A percentile compares a stretch with the other conserved stretches of the same genome.
These are phyloP conservation scores for Sphecodes monilicornis DNA, from an alignment of 2,888 invertebrate genomes.

Conservation along the genomic window DNA sequence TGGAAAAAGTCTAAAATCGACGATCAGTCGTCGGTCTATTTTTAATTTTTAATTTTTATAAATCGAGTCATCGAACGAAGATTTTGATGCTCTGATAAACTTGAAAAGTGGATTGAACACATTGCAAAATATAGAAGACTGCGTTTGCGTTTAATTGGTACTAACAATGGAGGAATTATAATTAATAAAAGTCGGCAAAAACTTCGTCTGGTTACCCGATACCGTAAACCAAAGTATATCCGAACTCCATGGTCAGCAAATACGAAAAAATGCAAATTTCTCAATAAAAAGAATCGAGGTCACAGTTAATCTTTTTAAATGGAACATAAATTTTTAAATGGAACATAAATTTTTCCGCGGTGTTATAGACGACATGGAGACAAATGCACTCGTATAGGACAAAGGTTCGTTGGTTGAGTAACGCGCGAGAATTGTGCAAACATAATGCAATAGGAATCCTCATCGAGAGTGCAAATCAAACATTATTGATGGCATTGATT, in stretches of 20 bases:
- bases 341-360: not conserved
- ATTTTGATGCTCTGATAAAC: too few relatives aligned
- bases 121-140: not conserved
- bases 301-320: not conserved
- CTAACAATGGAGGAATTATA: not conserved
- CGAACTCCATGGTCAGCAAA: not conserved
- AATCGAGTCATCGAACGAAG: too few relatives aligned
- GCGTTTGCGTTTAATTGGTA: not conserved
- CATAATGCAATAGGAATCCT: not conserved
- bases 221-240: not conserved
- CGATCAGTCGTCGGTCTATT: too few relatives aligned
- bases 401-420: not conserved
- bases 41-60: too few relatives aligned
- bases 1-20: not conserved
- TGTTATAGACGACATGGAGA: not conserved
- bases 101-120: not conserved
- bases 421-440: not conserved
- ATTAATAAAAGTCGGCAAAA: not conserved
- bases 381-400: not conserved
- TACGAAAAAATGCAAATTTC: slow-evolving; percentile 6
- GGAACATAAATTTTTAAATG: not conserved
- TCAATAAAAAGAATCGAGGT: not conserved
- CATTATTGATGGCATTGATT: too few relatives aligned
- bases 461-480: not conserved
- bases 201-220: not conserved